These are phyloP conservation scores for Cyprinodon variegatus DNA, from an alignment of 2,113 vertebrate species.

Conservation along the genomic window DNA sequence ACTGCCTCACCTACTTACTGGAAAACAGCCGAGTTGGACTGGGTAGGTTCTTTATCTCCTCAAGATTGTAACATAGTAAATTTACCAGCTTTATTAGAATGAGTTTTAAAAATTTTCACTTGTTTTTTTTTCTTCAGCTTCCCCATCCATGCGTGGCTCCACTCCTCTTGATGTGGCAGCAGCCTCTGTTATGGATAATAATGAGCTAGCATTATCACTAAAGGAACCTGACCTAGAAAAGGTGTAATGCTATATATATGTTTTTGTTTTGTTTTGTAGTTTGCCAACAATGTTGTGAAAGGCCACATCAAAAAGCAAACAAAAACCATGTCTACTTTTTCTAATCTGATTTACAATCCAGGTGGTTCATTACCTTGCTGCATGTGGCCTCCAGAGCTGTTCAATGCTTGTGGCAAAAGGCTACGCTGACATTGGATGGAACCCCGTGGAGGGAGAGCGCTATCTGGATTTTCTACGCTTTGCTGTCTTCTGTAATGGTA, in stretches of 20 bases:
- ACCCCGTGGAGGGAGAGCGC: constrained; percentile 94
- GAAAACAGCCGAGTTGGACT: constrained; percentile 96
- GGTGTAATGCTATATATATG: constrained; percentile 54
- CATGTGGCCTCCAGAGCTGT: constrained; percentile 91
- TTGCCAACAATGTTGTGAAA: background rate
- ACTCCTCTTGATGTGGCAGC: constrained; percentile 95
- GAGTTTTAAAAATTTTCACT: background rate
- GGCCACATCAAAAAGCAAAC: background rate
- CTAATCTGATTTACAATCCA: constrained; percentile 55
- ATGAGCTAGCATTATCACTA: constrained; percentile 90
- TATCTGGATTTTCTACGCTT: constrained; percentile 95
- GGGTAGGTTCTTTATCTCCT: constrained; percentile 76
- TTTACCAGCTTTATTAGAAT: background rate
- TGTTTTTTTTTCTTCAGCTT: constrained; percentile 77
- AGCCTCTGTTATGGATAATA: constrained; percentile 97
- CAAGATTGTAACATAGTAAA: background rate
- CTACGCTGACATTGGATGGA: constrained; percentile 95
- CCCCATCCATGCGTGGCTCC: constrained; percentile 94
- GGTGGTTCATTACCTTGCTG: constrained; percentile 93
- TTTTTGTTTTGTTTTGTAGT: background rate
- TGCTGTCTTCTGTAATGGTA: constrained; percentile 96
- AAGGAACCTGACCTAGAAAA: constrained; percentile 91
- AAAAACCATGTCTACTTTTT: background rate
- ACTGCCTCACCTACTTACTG: constrained; percentile 94
- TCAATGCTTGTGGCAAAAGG: constrained; percentile 88